A percentile compares a stretch with the other conserved stretches of the same genome.
Conservation (phyloP, 2,888 invertebrate species). For the Hyposoter didymator region DNA sequence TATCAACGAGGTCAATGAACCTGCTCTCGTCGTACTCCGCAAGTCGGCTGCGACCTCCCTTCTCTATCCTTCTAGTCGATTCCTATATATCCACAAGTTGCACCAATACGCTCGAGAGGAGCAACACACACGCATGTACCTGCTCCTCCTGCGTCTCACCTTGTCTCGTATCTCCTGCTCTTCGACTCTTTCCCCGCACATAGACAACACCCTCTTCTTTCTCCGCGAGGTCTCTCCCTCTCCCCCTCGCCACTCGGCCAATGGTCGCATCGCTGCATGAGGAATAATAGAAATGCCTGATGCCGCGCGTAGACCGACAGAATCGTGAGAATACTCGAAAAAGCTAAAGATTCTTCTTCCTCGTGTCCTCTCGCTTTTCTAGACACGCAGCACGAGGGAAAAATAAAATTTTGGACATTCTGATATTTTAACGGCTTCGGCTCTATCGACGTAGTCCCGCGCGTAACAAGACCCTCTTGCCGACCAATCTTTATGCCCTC, state of each 20-base stretch:
- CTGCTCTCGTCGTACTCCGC: constrained; percentile 41
- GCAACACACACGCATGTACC: background rate
- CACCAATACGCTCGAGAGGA: background rate
- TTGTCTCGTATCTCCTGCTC: constrained; percentile 31
- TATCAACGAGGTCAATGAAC: constrained; percentile 71
- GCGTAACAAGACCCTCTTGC: background rate
- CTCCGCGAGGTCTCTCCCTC: background rate
- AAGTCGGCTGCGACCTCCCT: constrained; percentile 35
- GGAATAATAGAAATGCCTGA: background rate
- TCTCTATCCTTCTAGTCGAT: constrained; percentile 25
- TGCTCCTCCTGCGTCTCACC: constrained; percentile 24
- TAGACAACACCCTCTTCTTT: constrained; percentile 17
- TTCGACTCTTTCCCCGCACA: background rate
- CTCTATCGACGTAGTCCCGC: background rate
- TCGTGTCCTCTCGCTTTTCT: background rate
- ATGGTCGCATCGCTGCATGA: background rate
- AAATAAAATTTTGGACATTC: background rate
- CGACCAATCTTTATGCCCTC: background rate
- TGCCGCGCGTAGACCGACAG: too few relatives aligned
- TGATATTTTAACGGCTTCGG: background rate
- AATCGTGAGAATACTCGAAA: constrained; percentile 23
- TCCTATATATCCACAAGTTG: background rate
- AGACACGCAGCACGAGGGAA: background rate
- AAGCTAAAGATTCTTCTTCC: constrained; percentile 1
- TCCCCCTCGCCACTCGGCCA: background rate